These are phyloP conservation scores for Mnemiopsis leidyi DNA, from an alignment of 37 sponge, comb jelly and placozoan species.

Conservation along the genomic window DNA sequence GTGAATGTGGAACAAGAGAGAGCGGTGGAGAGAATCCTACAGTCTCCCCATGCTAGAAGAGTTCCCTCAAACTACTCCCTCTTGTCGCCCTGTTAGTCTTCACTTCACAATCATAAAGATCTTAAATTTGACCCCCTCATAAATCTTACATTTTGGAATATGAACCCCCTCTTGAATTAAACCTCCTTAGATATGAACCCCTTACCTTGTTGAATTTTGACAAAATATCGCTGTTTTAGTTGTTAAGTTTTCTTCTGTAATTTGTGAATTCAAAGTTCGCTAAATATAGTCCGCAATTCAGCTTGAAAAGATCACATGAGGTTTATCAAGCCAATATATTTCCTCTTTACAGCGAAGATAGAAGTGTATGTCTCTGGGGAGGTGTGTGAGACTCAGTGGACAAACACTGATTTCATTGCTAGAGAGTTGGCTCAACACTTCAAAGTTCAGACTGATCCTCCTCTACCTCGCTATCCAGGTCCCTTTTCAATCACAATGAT, in stretches of 20 bases:
- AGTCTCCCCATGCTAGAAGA: constrained; percentile 30
- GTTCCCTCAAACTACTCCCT: constrained; percentile 25
- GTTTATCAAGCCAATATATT: too few species aligned
- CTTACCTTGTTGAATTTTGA: too few species aligned
- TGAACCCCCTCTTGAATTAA: too few species aligned
- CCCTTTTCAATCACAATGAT: not conserved
- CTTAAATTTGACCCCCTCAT: too few species aligned
- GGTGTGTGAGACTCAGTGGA: constrained; percentile 35
- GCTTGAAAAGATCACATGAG: too few species aligned
- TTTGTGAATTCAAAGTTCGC: too few species aligned
- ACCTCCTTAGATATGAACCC: too few species aligned
- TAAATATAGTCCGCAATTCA: too few species aligned
- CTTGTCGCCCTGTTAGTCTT: not conserved
- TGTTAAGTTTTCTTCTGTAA: too few species aligned
- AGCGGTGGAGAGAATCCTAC: not conserved
- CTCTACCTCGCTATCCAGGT: constrained; percentile 16
- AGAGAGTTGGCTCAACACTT: constrained; percentile 44
- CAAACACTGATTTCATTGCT: constrained; percentile 35
- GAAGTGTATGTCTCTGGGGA: constrained; percentile 29
- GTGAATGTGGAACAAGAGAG: constrained; percentile 23
- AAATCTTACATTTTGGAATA: too few species aligned
- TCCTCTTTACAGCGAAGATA: constrained; percentile 28
- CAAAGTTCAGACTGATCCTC: constrained; percentile 35
- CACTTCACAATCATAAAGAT: not conserved
- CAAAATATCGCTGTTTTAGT: too few species aligned